Evolutionary conservation across 2,888 invertebrate species (phyloP), one percentile per base, ranked within the genome.

Genomic region (Mimachlamys varia): DNA sequence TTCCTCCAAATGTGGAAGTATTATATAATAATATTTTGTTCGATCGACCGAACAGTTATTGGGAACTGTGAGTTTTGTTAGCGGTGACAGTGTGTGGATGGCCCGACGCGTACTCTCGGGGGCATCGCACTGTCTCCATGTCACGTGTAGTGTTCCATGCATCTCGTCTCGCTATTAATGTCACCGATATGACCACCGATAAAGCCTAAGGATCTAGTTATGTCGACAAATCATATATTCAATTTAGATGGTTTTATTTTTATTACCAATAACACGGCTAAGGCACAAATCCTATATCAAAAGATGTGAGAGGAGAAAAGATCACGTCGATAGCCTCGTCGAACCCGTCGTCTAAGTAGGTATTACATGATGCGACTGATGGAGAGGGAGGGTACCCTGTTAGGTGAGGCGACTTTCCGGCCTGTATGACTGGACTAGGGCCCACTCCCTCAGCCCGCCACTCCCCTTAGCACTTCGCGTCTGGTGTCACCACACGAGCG

Each of bases 181-280:
- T 76, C 76, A 76, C 76, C 22, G 76, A 76, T 76, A 2, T 76
- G 76, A 76, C 76, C 76, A 76, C 33, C 15, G 76, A 76, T 76
- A 76, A 27, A 76, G 76, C 33, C 2, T 33, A 27, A 33, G 76
- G 7, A 76, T 15, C 76, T 12, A 76, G 33, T 76, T 33, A 76
- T 33, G 76, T 76, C 76, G 76, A 76, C 76, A 76, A 76, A 76
- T 76, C 76, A 33, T 76, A 76, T 76, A 76, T 76, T 76, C 76
- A 76, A 76, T 76, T 76, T 33, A 76, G 33, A 76, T 27, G 33
- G 76, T 76, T 76, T 76, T 76, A 76, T 33, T 76, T 76, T 76
- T 76, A 76, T 76, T 33, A 33, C 33, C 76, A 27, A 33, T 76
- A 76, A 76, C 76, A 33, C 10, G 76, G 76, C 27, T 76, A 76